Evolutionary conservation across 2,113 vertebrate genomes (phyloP).

Genomic region (Butorides virescens): DNA sequence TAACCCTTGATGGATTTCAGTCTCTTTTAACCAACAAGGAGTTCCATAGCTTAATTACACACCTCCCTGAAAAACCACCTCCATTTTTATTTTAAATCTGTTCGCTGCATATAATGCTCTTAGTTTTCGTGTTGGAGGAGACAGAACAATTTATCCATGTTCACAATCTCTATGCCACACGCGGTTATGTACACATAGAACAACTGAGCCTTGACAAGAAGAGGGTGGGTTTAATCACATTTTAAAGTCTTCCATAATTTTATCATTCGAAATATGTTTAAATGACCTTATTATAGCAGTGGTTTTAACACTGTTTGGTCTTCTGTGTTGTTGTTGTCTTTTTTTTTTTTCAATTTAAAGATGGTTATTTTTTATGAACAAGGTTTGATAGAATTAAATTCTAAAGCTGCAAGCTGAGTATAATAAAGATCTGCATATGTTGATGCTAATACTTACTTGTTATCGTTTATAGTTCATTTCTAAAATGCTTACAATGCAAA

Average conservation of each 20-base stretch:
- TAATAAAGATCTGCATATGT: background rate
- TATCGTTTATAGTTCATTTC: background rate
- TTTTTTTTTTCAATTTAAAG: background rate
- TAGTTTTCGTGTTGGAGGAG: background rate
- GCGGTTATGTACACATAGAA: accelerated
- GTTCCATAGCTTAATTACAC: background rate
- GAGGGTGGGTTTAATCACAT: background rate
- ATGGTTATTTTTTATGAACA: background rate
- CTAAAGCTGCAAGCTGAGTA: background rate
- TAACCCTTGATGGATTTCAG: background rate
- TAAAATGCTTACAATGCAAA: background rate
- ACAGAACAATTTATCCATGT: background rate
- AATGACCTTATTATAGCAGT: background rate
- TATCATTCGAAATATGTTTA: background rate
- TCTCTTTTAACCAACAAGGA: background rate
- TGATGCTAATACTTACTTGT: background rate
- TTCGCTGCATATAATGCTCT: background rate
- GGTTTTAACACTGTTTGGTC: background rate
- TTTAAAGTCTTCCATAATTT: background rate
- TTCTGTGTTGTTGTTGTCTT: background rate
- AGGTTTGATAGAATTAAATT: background rate
- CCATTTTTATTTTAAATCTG: background rate
- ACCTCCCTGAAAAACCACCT: background rate
- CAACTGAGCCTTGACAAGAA: background rate
- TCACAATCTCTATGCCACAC: background rate